Evolutionary conservation across 2,888 invertebrate genomes (phyloP), one percentile per base, ranked within the genome.

Genomic region (Conistra vaccinii): DNA sequence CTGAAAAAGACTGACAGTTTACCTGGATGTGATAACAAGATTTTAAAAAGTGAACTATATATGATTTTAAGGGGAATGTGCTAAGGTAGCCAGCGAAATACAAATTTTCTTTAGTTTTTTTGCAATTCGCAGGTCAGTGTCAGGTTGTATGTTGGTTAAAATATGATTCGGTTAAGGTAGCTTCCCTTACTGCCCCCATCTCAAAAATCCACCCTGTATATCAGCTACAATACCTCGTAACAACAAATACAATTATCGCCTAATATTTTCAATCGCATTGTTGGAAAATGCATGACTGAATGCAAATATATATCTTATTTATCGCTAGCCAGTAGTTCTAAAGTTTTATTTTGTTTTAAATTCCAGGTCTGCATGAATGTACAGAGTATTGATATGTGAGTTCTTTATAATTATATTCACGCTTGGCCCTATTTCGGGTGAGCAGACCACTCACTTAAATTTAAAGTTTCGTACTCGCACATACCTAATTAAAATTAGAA

Each of bases 291-390:
- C 73, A 73, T 53, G 57, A 53, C 23, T 3, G 12, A 42, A 7
- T 57, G 26, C 51, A 72, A 73, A 53, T 60, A 60, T 48, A 53
- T 48, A 26, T 32, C n/a, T 67, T 62, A 10, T 14, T 14, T n/a
- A 55, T 39, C 14, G 39, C 60, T 32, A 55, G 39, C 1, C 14
- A 53, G 45, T 76, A 61, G 65, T 66, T 81, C 58, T 79, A 82
- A 79, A 79, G 63, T 70, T 66, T 39, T 66, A 66, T 69, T 80
- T 83, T 79, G 71, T 83, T 81, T 72, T 67, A 53, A 60, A 79
- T 81, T 81, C 12, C 81, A 81, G 81, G 84, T 84, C 81, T 73
- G 84, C 84, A 69, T 81, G 84, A 81, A 66, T 78, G 60, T 83
- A 66, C 84, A 73, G 84, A 81, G 65, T 72, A 55, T 60, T 60